These are phyloP conservation scores for Turritopsis dohrnii DNA, from an alignment of 30 jellyfish, hydroid and myxozoan genomes.

Conservation along the genomic window DNA sequence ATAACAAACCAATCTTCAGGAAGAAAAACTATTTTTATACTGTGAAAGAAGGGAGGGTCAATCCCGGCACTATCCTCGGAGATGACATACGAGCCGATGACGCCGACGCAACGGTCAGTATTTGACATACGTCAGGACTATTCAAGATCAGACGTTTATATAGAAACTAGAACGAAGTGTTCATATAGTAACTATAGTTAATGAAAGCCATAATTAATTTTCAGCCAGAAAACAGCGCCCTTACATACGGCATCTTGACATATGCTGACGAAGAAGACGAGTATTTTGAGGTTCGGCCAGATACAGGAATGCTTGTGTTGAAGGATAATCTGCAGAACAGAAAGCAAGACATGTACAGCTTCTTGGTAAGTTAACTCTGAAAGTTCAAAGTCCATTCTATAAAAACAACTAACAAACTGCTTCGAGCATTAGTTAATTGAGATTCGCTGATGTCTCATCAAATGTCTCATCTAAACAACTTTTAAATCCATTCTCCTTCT, in stretches of 20 bases:
- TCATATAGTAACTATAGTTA: no score
- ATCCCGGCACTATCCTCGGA: constrained; percentile 17
- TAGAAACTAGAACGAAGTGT: background rate
- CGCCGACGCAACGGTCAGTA: constrained; percentile 33
- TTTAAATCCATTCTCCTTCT: background rate
- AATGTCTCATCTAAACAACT: background rate
- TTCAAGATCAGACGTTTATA: background rate
- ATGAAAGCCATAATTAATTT: no score
- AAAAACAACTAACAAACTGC: no score
- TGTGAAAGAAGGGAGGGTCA: background rate
- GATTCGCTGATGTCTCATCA: background rate
- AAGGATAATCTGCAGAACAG: background rate
- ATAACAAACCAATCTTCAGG: constrained; percentile 21
- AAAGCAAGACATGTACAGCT: background rate
- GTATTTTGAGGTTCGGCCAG: constrained; percentile 20
- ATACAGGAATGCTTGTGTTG: constrained; percentile 18
- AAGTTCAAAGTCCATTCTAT: no score
- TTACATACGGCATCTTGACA: background rate
- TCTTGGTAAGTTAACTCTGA: constrained; percentile 12
- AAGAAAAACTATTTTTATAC: background rate
- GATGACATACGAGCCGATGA: constrained; percentile 16
- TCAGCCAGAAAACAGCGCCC: constrained; percentile 8
- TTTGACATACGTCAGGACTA: background rate
- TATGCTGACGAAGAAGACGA: constrained; percentile 8
- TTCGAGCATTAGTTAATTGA: background rate